Evolutionary conservation across 1,140 invertebrate genomes (phyloP).

Genomic region (Drosophila parabipectinata): DNA sequence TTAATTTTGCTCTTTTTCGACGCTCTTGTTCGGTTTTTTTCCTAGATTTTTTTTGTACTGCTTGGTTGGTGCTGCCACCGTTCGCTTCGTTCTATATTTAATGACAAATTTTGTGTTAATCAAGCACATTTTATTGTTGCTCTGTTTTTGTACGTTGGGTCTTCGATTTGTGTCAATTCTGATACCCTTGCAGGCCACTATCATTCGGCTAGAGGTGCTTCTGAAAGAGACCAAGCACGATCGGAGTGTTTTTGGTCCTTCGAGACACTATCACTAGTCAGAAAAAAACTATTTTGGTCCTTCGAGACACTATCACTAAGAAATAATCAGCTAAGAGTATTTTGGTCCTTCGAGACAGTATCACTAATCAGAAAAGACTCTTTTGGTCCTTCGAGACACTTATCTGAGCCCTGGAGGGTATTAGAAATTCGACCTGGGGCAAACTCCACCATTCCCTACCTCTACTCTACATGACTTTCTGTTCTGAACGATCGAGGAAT

Average conservation of each 20-base stretch:
- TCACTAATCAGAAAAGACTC: too few species aligned
- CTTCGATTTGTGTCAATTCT: conserved; percentile 50
- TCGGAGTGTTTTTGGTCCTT: too few species aligned
- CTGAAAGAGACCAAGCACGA: too few species aligned
- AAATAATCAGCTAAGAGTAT: too few species aligned
- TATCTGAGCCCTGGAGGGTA: neutral
- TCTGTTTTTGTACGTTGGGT: conserved; percentile 10
- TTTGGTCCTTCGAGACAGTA: too few species aligned
- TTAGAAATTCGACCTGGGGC: neutral
- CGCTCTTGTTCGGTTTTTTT: conserved; percentile 14
- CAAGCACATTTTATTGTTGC: conserved; percentile 40
- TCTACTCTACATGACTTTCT: neutral
- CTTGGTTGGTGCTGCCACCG: neutral
- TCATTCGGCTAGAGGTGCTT: too few species aligned
- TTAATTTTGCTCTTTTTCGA: conserved; percentile 22
- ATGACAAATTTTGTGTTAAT: conserved; percentile 35
- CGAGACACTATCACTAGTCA: too few species aligned
- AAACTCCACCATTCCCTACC: too few species aligned
- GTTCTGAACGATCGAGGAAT: conserved; percentile 1
- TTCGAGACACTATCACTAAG: too few species aligned
- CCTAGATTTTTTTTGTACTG: neutral
- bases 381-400: too few species aligned
- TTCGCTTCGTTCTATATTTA: conserved; percentile 32
- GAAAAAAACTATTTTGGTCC: too few species aligned
- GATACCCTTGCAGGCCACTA: neutral